These are phyloP conservation scores for Dinocampus coccinellae DNA, from an alignment of 2,888 invertebrate species.

Conservation along the genomic window DNA sequence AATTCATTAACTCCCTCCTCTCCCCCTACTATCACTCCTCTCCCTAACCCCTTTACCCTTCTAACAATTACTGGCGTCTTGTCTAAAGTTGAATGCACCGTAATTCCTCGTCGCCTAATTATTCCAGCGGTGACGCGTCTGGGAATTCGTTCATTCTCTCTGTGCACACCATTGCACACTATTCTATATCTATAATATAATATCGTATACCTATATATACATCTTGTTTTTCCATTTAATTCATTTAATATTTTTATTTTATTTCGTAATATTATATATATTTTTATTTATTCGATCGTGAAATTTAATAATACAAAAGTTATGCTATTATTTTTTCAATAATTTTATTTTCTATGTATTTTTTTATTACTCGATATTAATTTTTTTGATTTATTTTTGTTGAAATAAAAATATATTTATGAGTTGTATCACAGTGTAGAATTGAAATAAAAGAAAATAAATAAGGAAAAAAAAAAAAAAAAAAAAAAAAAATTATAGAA, in stretches of 20 bases:
- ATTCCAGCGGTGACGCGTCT: constrained; percentile 51
- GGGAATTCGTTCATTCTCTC: constrained; percentile 41
- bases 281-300: background rate
- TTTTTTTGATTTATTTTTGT: no score
- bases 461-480: no score
- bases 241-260: background rate
- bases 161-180: constrained; percentile 19
- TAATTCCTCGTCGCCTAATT: constrained; percentile 55
- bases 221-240: constrained; percentile 8
- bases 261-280: background rate
- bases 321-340: no score
- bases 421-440: no score
- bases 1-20: constrained; percentile 50
- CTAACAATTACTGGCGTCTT: constrained; percentile 54
- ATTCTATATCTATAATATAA: no score
- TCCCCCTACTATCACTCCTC: no score
- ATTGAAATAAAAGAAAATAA: no score
- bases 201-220: constrained; percentile 5
- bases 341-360: no score
- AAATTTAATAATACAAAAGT: background rate
- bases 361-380: no score
- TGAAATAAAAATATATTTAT: no score
- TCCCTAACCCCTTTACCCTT: no score
- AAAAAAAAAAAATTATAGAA: no score
- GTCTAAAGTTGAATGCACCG: constrained; percentile 51